Conservation (phyloP, 2,113 vertebrate genomes). For the Diadophis punctatus region DNA sequence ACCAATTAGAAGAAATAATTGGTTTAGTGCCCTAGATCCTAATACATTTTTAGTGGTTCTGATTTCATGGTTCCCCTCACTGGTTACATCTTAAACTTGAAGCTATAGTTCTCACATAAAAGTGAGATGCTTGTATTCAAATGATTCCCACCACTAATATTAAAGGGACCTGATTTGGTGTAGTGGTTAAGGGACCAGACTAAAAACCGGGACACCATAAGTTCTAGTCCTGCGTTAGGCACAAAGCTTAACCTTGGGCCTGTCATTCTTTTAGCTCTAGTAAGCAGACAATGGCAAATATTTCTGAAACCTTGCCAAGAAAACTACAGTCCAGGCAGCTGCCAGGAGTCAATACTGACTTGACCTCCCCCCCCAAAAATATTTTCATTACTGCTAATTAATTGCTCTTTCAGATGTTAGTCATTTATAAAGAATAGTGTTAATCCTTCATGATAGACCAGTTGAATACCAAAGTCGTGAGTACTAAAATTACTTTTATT, state of each 20-base stretch:
- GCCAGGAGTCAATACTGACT: neutral
- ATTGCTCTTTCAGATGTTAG: neutral
- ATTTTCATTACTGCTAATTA: neutral
- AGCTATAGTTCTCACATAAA: neutral
- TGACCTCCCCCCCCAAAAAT: neutral
- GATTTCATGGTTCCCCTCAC: neutral
- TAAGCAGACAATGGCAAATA: neutral
- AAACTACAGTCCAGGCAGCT: neutral
- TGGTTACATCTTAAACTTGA: neutral
- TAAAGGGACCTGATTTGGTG: neutral
- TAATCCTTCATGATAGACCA: neutral
- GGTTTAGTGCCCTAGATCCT: neutral
- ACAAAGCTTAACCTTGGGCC: neutral
- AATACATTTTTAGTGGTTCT: neutral
- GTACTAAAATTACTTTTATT: neutral
- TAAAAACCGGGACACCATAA: neutral
- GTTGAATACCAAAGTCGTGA: neutral
- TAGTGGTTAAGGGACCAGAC: neutral
- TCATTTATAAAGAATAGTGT: neutral
- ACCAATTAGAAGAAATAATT: neutral
- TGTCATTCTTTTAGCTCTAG: neutral
- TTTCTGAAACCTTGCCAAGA: neutral
- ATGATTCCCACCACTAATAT: neutral
- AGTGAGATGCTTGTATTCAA: neutral
- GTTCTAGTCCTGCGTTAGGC: neutral